phyloP scores from a whole-genome alignment of 2,888 invertebrate genomes.

The Oasisia sp. region DNA sequence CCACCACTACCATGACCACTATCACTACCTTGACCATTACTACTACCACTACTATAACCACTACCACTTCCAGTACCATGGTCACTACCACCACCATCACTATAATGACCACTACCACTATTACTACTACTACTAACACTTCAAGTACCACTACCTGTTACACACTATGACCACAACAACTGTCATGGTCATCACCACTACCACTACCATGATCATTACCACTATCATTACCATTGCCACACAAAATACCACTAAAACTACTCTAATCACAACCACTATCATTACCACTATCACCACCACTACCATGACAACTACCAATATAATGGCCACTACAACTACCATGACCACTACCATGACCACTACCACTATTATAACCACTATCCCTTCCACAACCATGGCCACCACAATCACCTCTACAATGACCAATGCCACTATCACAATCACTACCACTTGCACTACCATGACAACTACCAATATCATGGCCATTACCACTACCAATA shows the following conservation, averaged over 20 bases:
- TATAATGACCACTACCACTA: not conserved
- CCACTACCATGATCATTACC: no score
- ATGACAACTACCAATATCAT: not conserved
- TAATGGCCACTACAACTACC: not conserved
- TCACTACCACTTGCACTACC: not conserved
- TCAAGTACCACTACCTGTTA: no score
- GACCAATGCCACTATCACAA: not conserved
- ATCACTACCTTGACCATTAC: not conserved
- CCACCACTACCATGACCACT: no score
- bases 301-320: not conserved
- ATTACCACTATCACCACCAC: not conserved
- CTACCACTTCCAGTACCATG: not conserved
- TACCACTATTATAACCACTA: not conserved
- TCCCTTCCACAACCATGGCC: not conserved
- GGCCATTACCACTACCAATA: not conserved
- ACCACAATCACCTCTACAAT: not conserved
- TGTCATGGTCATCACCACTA: no score
- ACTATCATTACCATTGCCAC: no score
- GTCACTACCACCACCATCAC: not conserved
- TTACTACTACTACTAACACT: not conserved
- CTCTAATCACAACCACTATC: no score
- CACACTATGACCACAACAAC: no score
- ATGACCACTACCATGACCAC: not conserved
- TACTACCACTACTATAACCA: not conserved
- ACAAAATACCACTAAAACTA: no score